Base-by-base conservation (phyloP, 2,888 invertebrate species). In the Podotricha telesiphe region DNA sequence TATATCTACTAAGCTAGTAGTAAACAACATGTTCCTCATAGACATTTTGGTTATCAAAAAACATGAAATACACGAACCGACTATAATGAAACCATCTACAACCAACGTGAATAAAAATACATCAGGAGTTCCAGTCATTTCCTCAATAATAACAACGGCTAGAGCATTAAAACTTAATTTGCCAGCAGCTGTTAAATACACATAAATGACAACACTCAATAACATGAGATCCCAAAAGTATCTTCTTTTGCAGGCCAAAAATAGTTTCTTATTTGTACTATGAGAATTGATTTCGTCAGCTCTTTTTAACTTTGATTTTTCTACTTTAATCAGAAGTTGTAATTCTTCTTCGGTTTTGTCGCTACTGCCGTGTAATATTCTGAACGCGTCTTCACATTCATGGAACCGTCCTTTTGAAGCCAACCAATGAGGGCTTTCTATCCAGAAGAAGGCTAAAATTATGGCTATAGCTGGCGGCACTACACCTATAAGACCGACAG, bases 361-460 rank as follows among this genome's bases (percentile, higher is more conserved):
- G 1, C 8, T 47, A 2, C 8, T 47, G 1, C 47, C 47, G 17
- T 47, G 72, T 10, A 76, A 15, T 50, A 65, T 61, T 17, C 70
- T 68, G 19, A 73, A 74, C 1, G 68, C 66, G 8, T n/a, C 22
- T 0, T 63, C 58, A 28, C 77, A 76, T 47, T 75, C 73, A 10
- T 73, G 69, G 40, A 74, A 77, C 19, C 58, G 68, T 10, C 76
- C 75, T 20, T 72, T 73, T 0, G 75, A 73, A 1, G 77, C 77
- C n/a, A 77, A 17, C 77, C 76, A 76, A 8, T 73, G 73, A 0
- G 76, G 76, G 48, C 75, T 76, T 40, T 77, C 76, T 1, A 74
- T 69, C 71, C 71, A 77, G 61, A 75, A 73, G 0, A 67, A 42
- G 0, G 74, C 69, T 8, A 74, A n/a, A 0, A 76, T 8, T 6